Base-by-base conservation (phyloP, 2,797 vertebrate species). In the Silurus lanzhouensis region DNA sequence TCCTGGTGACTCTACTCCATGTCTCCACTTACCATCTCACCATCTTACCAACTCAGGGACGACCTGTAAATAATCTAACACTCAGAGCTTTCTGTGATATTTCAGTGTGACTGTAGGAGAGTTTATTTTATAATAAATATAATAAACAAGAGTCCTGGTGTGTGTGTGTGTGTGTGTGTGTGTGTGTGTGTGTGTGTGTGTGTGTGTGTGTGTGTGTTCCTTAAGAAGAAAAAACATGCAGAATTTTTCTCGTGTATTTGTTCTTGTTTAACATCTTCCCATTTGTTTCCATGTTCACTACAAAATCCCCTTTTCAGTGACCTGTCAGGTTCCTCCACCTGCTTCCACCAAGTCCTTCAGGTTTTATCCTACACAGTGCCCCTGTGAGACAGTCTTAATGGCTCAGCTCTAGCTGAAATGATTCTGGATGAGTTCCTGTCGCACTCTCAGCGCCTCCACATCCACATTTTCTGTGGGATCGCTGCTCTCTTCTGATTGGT, bases 391-490 rank as follows among this genome's bases (percentile, higher is more conserved):
- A 52, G 48, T 52, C 1, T 52, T 10, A 1, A 52, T 52, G 25
- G 38, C 74, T 75, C 27, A 63, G 61, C 68, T 66, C 82, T 88
- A 98, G 91, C 95, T 96, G 88, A 99, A 99, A 91, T 98, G 96
- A 91, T 95, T 95, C 38, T 96, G 93, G 72, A 98, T 92, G 71
- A 99, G 93, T 81, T 97, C 95, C 87, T 95, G 95, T 7, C 95
- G 94, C 83, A 96, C 91, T 2, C 93, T 94, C 86, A 96, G 95
- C 17, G 97, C 97, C 90, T 97, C 95, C 0, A 93, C 93, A 90
- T 99, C 97, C 20, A 96, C 89, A 0, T 96, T 94, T 85, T 98
- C 97, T 2, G 94, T 94, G 27, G 93, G 94, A 78, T 96, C 95
- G 0, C 93, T 94, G 3, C 95, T 94, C 78, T 95, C 95, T 71